Percentiles rank a stretch among this genome's conserved stretches.
Conservation (phyloP, 2,888 invertebrate species). For the Synanthedon vespiformis region DNA sequence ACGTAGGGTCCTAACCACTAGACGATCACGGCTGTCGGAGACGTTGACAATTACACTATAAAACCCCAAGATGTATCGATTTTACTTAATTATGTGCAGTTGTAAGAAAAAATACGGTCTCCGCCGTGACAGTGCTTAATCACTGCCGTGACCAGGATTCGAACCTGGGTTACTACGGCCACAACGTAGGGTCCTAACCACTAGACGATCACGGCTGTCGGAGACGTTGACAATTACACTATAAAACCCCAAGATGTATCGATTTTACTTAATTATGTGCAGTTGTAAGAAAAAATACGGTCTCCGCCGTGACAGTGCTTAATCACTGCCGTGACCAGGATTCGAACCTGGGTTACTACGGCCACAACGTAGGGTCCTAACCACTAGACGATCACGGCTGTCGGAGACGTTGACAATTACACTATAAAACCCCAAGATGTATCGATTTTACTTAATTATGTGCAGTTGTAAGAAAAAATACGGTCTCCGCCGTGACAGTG, state of each 20-base stretch:
- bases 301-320: too few relatives aligned
- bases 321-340: constrained; percentile 76
- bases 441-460: too few relatives aligned
- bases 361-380: constrained; percentile 74
- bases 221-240: too few relatives aligned
- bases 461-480: too few relatives aligned
- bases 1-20: constrained; percentile 82
- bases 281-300: too few relatives aligned
- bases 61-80: too few relatives aligned
- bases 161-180: constrained; percentile 83
- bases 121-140: constrained; percentile 8
- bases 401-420: constrained; percentile 10
- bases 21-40: constrained; percentile 70
- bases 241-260: too few relatives aligned
- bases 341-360: constrained; percentile 76
- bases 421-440: too few relatives aligned
- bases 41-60: too few relatives aligned
- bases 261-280: too few relatives aligned
- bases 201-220: constrained; percentile 13
- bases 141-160: constrained; percentile 76
- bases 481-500: too few relatives aligned
- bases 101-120: constrained; percentile 9
- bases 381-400: constrained; percentile 73
- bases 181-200: constrained; percentile 80
- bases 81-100: constrained; percentile 12